phyloP scores from a whole-genome alignment of 2,113 vertebrate species.

The Ciconia stormi region DNA sequence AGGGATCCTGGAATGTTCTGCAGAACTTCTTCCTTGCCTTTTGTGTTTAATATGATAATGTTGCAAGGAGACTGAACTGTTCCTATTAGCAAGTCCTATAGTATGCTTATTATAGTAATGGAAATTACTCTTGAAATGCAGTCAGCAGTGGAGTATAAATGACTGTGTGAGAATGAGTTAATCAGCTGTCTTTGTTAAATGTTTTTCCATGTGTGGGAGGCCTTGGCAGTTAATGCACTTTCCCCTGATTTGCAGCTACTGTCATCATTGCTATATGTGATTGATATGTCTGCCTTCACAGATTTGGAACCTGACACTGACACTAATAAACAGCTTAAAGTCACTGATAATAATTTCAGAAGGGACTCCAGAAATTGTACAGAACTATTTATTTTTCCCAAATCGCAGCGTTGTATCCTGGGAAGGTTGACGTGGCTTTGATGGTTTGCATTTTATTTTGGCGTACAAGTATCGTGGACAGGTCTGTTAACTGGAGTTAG shows the following conservation, averaged over 20 bases:
- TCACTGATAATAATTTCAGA: constrained; percentile 45
- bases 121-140: constrained; percentile 56
- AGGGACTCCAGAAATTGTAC: neutral
- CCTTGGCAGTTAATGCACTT: constrained; percentile 60
- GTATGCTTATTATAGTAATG: constrained; percentile 43
- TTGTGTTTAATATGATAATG: neutral
- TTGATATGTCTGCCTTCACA: constrained; percentile 60
- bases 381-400: neutral
- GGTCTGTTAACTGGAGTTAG: neutral
- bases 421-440: neutral
- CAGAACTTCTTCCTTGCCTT: neutral
- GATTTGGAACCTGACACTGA: constrained; percentile 60
- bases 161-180: constrained; percentile 55
- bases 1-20: neutral
- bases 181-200: constrained; percentile 70
- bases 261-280: constrained; percentile 58
- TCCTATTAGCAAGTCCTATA: constrained; percentile 45
- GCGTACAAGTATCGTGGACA: neutral
- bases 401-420: neutral
- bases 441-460: neutral
- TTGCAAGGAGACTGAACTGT: constrained; percentile 7
- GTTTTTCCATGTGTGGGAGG: constrained; percentile 57
- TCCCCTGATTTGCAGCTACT: constrained; percentile 57
- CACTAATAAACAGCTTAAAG: constrained; percentile 66
- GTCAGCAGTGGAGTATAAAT: constrained; percentile 33